These are phyloP conservation scores for Xiphophorus couchianus DNA, from an alignment of 2,113 vertebrate species.

Conservation along the genomic window DNA sequence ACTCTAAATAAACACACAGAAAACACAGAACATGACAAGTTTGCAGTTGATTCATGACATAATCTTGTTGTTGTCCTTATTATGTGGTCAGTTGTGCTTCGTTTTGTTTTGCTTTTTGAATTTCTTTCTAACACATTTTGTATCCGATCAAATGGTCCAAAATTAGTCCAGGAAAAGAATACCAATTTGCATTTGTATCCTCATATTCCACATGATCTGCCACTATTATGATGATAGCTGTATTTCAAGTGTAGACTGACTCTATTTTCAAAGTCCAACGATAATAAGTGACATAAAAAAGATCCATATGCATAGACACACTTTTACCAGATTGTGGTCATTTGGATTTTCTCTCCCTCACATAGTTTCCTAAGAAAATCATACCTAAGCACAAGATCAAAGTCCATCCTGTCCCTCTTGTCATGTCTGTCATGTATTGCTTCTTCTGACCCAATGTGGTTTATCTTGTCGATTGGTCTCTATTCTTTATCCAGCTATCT, in stretches of 20 bases:
- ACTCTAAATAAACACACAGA: too few relatives aligned
- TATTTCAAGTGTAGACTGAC: constrained; percentile 14
- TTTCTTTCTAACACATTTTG: too few relatives aligned
- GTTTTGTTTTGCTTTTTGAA: too few relatives aligned
- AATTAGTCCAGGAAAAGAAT: too few relatives aligned
- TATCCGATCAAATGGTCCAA: too few relatives aligned
- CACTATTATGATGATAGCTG: not conserved
- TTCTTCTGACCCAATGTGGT: not conserved
- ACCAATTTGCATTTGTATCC: constrained; percentile 9
- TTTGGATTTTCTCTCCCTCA: constrained; percentile 25
- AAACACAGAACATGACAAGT: not conserved
- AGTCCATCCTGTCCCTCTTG: constrained; percentile 17
- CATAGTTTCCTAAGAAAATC: too few relatives aligned
- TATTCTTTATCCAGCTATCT: constrained; percentile 21
- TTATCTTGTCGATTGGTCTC: constrained; percentile 14
- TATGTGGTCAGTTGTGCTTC: not conserved
- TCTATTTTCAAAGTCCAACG: constrained; percentile 23
- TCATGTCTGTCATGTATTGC: constrained; percentile 13
- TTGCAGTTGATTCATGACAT: not conserved
- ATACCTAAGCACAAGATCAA: not conserved
- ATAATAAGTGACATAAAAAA: constrained; percentile 26
- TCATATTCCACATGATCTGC: constrained; percentile 5
- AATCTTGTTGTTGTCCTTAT: not conserved
- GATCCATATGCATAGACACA: constrained; percentile 55
- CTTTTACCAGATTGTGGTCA: constrained; percentile 34